These are phyloP conservation scores for Andrena minutula DNA, from an alignment of 2,888 invertebrate species.

Conservation along the genomic window DNA sequence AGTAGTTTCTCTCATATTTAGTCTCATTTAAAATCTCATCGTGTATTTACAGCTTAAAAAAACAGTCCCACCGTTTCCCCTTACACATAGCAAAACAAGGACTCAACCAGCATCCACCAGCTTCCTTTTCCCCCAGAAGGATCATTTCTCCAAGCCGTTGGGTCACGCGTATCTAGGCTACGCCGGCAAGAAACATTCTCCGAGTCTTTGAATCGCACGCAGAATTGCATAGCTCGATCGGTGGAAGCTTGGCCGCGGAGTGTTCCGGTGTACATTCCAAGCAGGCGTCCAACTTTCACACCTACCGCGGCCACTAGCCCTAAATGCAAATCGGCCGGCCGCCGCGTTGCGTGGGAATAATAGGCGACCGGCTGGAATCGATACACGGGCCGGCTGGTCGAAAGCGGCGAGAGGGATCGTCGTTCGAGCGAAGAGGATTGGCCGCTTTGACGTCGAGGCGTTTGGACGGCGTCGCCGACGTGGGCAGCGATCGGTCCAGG, in stretches of 20 bases:
- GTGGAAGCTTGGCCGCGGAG: not conserved
- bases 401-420: conserved; percentile 25
- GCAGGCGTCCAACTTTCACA: conserved; percentile 6
- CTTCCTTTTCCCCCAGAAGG: too few relatives aligned
- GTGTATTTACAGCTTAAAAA: too few relatives aligned
- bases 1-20: too few relatives aligned
- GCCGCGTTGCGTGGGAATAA: conserved; percentile 29
- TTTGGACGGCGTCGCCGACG: not conserved
- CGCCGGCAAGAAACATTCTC: not conserved
- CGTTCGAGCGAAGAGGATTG: conserved; percentile 14
- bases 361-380: conserved; percentile 22
- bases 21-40: too few relatives aligned
- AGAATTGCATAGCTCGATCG: not conserved
- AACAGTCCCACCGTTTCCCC: too few relatives aligned
- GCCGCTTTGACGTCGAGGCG: conserved; percentile 14
- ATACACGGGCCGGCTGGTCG: not conserved
- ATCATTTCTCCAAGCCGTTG: not conserved
- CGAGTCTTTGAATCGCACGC: not conserved
- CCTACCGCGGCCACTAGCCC: not conserved
- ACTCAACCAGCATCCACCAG: too few relatives aligned
- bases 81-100: too few relatives aligned
- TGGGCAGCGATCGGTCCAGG: conserved; percentile 24
- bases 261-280: conserved; percentile 14
- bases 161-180: not conserved
- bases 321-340: conserved; percentile 39